These are phyloP conservation scores for Etheostoma perlongum DNA, from an alignment of 2,797 vertebrate genomes.

Conservation along the genomic window DNA sequence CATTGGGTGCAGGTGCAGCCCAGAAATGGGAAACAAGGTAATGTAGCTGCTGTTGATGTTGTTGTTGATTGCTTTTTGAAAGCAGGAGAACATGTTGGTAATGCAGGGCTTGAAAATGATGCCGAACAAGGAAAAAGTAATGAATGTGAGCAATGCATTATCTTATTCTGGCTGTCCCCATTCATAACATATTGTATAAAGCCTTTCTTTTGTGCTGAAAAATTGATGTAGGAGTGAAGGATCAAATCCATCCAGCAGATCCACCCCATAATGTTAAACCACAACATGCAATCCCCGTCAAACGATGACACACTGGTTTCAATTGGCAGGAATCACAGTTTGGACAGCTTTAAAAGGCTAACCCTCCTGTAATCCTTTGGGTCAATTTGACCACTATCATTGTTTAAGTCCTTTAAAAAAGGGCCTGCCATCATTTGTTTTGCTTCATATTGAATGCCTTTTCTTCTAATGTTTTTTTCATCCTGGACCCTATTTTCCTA, in stretches of 20 bases:
- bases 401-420: too few species aligned
- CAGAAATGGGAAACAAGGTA: slow-evolving; percentile 22
- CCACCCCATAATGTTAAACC: neutral
- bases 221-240: neutral
- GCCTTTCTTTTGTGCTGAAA: neutral
- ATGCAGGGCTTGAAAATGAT: neutral
- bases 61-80: slow-evolving; percentile 11
- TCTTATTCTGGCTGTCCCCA: neutral
- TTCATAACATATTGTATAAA: neutral
- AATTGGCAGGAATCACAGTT: too few species aligned
- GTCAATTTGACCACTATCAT: too few species aligned
- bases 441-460: too few species aligned
- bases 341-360: too few species aligned
- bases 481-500: too few species aligned
- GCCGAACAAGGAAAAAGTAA: neutral
- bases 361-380: too few species aligned
- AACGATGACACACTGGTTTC: neutral
- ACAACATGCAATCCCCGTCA: neutral
- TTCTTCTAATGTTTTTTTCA: too few species aligned
- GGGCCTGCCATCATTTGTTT: too few species aligned
- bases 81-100: neutral
- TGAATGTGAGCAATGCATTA: neutral
- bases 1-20: slow-evolving; percentile 8
- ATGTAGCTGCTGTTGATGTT: slow-evolving; percentile 9
- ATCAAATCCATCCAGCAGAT: neutral